Conservation (phyloP, 1,140 invertebrate species). For the Proctacanthus coquilletti region DNA sequence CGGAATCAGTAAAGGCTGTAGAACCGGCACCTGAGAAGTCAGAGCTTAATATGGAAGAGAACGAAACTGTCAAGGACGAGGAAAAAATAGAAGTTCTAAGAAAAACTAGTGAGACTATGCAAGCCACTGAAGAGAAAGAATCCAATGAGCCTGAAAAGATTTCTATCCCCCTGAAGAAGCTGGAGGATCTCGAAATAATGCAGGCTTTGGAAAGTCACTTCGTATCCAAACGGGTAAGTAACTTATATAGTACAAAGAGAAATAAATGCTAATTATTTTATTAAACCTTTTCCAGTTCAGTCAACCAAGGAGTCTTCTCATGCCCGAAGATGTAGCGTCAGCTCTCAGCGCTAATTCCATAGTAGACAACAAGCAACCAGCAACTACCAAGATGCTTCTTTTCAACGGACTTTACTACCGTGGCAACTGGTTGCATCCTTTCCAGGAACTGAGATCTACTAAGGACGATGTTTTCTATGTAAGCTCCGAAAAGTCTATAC, state of each 20-base stretch:
- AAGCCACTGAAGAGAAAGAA: constrained; percentile 6
- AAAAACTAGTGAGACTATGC: background rate
- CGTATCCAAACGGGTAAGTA: constrained; percentile 15
- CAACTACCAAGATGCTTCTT: constrained; percentile 37
- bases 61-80: constrained; percentile 29
- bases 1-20: too few relatives aligned
- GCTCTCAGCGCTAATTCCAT: constrained; percentile 27
- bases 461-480: constrained; percentile 37
- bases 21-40: constrained; percentile 10
- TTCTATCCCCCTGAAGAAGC: constrained; percentile 33
- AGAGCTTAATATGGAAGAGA: constrained; percentile 22
- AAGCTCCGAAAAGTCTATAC: constrained; percentile 36
- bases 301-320: constrained; percentile 19
- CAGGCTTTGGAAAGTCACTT: constrained; percentile 40
- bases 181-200: constrained; percentile 38
- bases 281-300: constrained; percentile 12
- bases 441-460: constrained; percentile 21
- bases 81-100: constrained; percentile 13
- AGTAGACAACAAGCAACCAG: constrained; percentile 15
- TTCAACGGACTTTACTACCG: constrained; percentile 48
- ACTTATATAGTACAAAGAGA: too few relatives aligned
- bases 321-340: constrained; percentile 23
- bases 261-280: too few relatives aligned
- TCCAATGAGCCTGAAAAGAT: constrained; percentile 23
- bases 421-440: constrained; percentile 27